These are phyloP conservation scores for Oligia strigilis DNA, from an alignment of 2,888 invertebrate genomes.

Conservation along the genomic window DNA sequence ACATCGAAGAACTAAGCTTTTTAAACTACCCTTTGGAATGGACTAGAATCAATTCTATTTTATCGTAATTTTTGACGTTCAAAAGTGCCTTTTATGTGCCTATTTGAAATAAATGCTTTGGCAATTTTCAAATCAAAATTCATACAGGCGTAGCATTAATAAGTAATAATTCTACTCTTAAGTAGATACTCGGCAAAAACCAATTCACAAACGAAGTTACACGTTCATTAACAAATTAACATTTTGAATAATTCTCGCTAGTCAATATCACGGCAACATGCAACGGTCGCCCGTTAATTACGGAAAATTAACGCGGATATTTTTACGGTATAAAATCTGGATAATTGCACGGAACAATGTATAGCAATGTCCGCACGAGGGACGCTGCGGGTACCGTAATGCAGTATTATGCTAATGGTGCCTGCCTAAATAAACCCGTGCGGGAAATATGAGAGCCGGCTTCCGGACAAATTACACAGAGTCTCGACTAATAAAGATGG, in stretches of 20 bases:
- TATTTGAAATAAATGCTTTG: too few relatives aligned
- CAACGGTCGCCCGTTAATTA: conserved; percentile 42
- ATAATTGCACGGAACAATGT: conserved; percentile 65
- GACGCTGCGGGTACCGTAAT: conserved; percentile 73
- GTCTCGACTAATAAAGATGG: conserved; percentile 84
- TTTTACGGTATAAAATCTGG: conserved; percentile 55
- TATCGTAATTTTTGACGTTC: too few relatives aligned
- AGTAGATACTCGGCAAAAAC: conserved; percentile 26
- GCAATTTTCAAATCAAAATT: background rate
- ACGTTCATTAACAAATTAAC: conserved; percentile 51
- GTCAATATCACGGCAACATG: conserved; percentile 43
- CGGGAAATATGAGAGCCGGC: conserved; percentile 82
- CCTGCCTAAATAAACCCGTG: conserved; percentile 83
- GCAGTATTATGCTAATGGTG: conserved; percentile 84
- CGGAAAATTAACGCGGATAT: conserved; percentile 54
- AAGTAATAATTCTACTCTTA: background rate
- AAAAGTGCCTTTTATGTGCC: too few relatives aligned
- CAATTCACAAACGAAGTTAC: conserved; percentile 27
- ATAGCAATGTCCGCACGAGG: conserved; percentile 60
- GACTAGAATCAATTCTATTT: too few relatives aligned
- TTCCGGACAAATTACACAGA: conserved; percentile 82
- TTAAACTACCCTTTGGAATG: too few relatives aligned
- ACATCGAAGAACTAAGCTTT: background rate
- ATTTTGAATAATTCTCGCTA: conserved; percentile 52
- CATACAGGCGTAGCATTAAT: background rate